Evolutionary conservation across 2,888 invertebrate genomes (phyloP).

Genomic region (Melieria picta): DNA sequence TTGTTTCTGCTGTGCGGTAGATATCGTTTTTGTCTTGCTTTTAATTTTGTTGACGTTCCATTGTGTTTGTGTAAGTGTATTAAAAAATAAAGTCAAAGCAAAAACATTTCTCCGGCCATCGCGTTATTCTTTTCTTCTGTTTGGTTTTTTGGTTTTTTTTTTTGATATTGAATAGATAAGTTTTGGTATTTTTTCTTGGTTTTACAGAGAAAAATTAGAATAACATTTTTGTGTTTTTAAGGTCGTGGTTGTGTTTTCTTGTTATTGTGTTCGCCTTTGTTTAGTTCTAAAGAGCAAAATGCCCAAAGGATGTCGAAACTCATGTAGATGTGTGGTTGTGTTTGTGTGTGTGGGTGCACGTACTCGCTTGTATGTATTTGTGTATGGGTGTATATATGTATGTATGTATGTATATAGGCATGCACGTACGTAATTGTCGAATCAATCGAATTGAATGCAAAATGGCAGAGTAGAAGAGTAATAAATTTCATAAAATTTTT

Average conservation of each 20-base stretch:
- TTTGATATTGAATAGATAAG: conserved; percentile 14
- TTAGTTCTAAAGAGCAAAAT: conserved; percentile 5
- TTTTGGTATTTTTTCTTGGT: background rate
- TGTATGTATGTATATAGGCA: background rate
- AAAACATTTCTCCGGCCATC: too few relatives aligned
- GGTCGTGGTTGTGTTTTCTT: background rate
- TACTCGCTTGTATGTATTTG: background rate
- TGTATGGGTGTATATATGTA: too few relatives aligned
- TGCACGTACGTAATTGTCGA: background rate
- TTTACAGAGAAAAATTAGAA: background rate
- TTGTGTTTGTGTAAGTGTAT: too few relatives aligned
- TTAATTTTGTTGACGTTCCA: too few relatives aligned
- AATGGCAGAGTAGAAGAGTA: conserved; percentile 13
- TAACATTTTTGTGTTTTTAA: background rate
- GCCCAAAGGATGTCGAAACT: background rate
- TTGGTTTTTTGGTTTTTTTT: background rate
- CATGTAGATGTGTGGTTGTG: conserved; percentile 5
- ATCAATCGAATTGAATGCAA: conserved; percentile 1
- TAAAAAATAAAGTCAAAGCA: too few relatives aligned
- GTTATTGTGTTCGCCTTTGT: background rate
- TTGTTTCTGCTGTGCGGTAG: too few relatives aligned
- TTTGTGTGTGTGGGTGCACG: background rate
- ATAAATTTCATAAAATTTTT: conserved; percentile 7
- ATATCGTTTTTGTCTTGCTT: too few relatives aligned
- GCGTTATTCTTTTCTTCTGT: too few relatives aligned